phyloP scores from a whole-genome alignment of 1,140 invertebrate genomes.

The Atta cephalotes region DNA sequence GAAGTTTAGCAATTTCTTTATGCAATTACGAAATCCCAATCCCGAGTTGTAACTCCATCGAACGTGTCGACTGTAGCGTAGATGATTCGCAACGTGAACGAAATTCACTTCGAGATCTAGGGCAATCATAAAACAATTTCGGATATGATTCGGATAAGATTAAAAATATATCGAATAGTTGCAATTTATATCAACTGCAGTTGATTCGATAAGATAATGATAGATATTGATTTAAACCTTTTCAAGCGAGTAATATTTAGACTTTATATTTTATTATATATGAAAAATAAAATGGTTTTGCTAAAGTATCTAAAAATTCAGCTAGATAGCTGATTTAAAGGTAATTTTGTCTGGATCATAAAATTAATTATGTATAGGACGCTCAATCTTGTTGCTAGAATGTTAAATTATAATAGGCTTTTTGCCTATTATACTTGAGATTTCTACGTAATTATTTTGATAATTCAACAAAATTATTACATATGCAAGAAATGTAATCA shows the following conservation, averaged over 20 bases:
- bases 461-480: too few relatives aligned
- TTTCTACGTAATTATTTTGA: too few relatives aligned
- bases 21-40: constrained; percentile 2
- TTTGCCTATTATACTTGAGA: too few relatives aligned
- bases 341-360: too few relatives aligned
- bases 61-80: constrained; percentile 3
- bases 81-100: not conserved
- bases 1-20: constrained; percentile 49
- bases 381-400: too few relatives aligned
- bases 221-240: not conserved
- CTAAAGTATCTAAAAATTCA: too few relatives aligned
- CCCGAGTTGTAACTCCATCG: not conserved
- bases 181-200: too few relatives aligned
- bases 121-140: not conserved
- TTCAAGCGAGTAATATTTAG: not conserved
- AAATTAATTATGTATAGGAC: too few relatives aligned
- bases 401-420: too few relatives aligned
- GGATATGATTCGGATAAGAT: not conserved
- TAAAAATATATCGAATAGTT: constrained; percentile 9
- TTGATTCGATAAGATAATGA: too few relatives aligned
- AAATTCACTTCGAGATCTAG: constrained; percentile 34
- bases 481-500: not conserved
- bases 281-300: too few relatives aligned
- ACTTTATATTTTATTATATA: not conserved
- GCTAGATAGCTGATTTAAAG: too few relatives aligned